phyloP scores from a whole-genome alignment of 2,113 vertebrate species.

The Cnemophilus loriae region DNA sequence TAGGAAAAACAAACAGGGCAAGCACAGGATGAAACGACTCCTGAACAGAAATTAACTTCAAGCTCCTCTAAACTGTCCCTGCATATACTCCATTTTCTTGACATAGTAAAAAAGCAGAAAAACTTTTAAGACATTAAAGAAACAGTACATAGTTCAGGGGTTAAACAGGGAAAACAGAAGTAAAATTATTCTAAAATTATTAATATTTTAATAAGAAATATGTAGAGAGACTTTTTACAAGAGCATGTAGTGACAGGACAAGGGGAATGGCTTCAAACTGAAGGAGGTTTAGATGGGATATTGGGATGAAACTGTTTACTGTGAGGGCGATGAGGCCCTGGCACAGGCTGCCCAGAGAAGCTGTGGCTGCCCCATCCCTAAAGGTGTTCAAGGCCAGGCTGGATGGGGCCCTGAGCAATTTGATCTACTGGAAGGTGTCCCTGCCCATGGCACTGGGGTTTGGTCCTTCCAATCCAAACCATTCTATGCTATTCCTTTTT shows the following conservation, averaged over 20 bases:
- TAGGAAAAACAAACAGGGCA: conserved; percentile 5
- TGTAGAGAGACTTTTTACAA: not conserved
- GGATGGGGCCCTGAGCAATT: not conserved
- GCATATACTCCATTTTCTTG: not conserved
- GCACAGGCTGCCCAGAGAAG: not conserved
- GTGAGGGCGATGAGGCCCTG: not conserved
- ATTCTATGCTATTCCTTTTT: not conserved
- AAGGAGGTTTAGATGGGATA: not conserved
- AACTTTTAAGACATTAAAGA: not conserved
- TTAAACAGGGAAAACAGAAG: not conserved
- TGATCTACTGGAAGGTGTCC: not conserved
- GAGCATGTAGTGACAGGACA: not conserved
- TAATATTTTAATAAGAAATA: not conserved
- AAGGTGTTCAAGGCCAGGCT: not conserved
- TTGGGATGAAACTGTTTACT: not conserved
- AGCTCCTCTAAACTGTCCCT: not conserved
- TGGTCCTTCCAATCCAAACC: not conserved
- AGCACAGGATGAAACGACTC: not conserved
- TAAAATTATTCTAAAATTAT: not conserved
- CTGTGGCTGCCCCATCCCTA: not conserved
- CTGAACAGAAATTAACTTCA: not conserved
- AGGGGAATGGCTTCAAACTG: not conserved
- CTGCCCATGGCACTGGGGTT: not conserved
- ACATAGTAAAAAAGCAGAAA: not conserved
- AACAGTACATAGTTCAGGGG: not conserved